Conservation (phyloP, 2,113 vertebrate genomes). For the Dicaeum eximium region DNA sequence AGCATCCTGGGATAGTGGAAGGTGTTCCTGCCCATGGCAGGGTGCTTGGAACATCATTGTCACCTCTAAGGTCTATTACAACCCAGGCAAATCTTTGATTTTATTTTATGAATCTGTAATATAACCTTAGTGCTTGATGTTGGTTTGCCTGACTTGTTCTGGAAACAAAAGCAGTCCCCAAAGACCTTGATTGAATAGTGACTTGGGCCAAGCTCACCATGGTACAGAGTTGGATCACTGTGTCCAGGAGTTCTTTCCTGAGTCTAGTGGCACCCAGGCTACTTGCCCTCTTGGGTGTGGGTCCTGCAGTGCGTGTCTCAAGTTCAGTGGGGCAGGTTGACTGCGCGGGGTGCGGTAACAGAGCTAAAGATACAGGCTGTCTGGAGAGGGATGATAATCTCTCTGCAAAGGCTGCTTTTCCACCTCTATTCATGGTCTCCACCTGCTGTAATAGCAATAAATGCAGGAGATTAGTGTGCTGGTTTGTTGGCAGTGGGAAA, state of each 20-base stretch:
- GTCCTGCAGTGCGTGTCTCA: rapidly evolving
- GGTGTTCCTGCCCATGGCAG: not conserved
- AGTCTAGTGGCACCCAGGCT: not conserved
- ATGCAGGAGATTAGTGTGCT: not conserved
- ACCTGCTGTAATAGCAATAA: not conserved
- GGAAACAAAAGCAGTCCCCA: not conserved
- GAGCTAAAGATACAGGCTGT: not conserved
- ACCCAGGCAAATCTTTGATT: not conserved
- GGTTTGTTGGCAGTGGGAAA: not conserved
- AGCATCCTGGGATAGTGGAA: not conserved
- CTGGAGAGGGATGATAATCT: not conserved
- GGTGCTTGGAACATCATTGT: not conserved
- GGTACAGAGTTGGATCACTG: not conserved
- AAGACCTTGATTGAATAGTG: not conserved
- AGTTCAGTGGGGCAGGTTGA: too few species aligned
- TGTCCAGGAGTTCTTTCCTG: not conserved
- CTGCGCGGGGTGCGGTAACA: not conserved
- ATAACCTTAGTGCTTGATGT: not conserved
- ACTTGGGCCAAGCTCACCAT: not conserved
- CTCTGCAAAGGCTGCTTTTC: not conserved
- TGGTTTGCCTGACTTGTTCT: not conserved
- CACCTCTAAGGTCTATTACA: not conserved
- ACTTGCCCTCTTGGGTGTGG: not conserved
- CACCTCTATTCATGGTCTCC: not conserved
- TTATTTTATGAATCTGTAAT: not conserved